Conservation (phyloP, 2,113 vertebrate genomes). For the Trematocara stigmaticum region DNA sequence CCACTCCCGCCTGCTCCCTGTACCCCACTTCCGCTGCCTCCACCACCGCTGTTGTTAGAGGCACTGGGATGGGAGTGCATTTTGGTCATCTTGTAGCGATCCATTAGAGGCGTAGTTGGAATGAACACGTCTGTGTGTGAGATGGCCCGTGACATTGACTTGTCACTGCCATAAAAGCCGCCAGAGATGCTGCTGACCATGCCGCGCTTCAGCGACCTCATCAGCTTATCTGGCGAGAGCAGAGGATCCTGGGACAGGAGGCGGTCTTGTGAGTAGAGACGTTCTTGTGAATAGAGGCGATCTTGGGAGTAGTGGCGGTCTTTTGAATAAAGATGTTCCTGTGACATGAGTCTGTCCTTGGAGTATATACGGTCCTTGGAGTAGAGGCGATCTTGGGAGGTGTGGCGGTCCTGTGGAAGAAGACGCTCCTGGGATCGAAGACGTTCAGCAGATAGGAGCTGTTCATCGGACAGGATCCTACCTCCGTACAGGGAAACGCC, state of each 20-base stretch:
- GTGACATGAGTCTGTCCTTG: constrained; percentile 88
- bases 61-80: constrained; percentile 99
- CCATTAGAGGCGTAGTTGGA: constrained; percentile 93
- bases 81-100: constrained; percentile 98
- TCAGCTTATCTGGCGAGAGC: constrained; percentile 87
- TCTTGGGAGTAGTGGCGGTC: constrained; percentile 89
- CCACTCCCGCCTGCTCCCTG: not conserved
- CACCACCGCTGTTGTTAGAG: constrained; percentile 80
- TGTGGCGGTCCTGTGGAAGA: constrained; percentile 87
- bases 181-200: constrained; percentile 65
- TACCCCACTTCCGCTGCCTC: not conserved
- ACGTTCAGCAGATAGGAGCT: constrained; percentile 84
- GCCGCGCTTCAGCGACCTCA: constrained; percentile 80
- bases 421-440: constrained; percentile 83
- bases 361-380: constrained; percentile 92
- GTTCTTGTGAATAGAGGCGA: constrained; percentile 89
- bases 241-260: constrained; percentile 95
- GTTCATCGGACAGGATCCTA: constrained; percentile 89
- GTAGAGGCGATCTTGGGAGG: constrained; percentile 88
- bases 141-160: constrained; percentile 88
- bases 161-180: constrained; percentile 82
- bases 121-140: constrained; percentile 97
- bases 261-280: constrained; percentile 89
- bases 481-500: constrained; percentile 77
- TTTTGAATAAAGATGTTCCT: constrained; percentile 76